Conservation (phyloP, 1,140 invertebrate genomes). For the Danaus plexippus region DNA sequence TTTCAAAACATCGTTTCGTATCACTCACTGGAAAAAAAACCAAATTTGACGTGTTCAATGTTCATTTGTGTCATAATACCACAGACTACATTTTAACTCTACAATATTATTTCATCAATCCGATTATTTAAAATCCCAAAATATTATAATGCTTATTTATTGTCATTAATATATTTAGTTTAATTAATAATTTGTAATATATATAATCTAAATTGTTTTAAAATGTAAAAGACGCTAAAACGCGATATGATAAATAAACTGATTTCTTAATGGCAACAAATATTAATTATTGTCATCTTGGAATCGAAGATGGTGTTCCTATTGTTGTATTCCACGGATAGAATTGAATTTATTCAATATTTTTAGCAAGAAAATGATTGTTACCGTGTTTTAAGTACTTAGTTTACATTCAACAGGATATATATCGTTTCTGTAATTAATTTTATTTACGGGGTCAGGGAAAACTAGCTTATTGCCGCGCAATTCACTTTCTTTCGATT, state of each 20-base stretch:
- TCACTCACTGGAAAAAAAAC: slow-evolving; percentile 54
- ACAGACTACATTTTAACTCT: slow-evolving; percentile 10
- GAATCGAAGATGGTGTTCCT: slow-evolving; percentile 24
- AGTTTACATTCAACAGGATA: too few relatives aligned
- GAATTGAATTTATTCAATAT: slow-evolving; percentile 9
- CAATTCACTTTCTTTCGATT: slow-evolving; percentile 8
- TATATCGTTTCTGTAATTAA: too few relatives aligned
- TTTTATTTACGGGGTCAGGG: too few relatives aligned
- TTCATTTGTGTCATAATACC: slow-evolving; percentile 51
- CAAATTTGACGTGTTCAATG: slow-evolving; percentile 70
- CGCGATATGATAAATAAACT: too few relatives aligned
- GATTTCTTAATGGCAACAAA: slow-evolving; percentile 9
- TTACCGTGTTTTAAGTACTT: too few relatives aligned
- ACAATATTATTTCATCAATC: background rate
- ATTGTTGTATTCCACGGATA: slow-evolving; percentile 12
- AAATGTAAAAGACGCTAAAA: too few relatives aligned
- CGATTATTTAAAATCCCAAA: too few relatives aligned
- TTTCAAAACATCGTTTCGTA: slow-evolving; percentile 66
- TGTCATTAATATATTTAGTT: too few relatives aligned
- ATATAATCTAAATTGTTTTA: too few relatives aligned
- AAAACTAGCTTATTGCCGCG: slow-evolving; percentile 12
- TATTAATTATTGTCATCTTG: slow-evolving; percentile 8
- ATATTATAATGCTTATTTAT: too few relatives aligned
- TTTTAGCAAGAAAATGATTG: too few relatives aligned
- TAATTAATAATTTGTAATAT: too few relatives aligned